These are phyloP conservation scores for Atlantisia rogersi DNA, from an alignment of 2,113 vertebrate genomes.

Conservation along the genomic window DNA sequence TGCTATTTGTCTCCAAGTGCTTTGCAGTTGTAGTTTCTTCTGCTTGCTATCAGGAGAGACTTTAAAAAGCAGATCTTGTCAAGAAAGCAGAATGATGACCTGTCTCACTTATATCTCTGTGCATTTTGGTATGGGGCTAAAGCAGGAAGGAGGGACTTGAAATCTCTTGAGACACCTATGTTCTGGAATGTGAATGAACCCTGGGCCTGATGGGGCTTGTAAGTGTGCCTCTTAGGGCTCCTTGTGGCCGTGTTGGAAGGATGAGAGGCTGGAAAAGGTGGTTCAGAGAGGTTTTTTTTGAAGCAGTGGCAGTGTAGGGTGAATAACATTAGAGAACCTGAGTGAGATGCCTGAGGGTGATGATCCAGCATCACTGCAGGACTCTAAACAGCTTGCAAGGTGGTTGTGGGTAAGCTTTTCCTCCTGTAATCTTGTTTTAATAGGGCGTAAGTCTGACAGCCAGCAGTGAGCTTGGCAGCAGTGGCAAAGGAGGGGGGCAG, in stretches of 20 bases:
- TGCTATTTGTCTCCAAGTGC: slow-evolving; percentile 23
- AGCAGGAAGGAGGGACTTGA: neutral
- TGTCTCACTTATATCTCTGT: neutral
- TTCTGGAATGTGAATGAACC: neutral
- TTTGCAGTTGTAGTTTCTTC: slow-evolving; percentile 1
- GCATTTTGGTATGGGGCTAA: neutral
- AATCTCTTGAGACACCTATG: rapidly evolving
- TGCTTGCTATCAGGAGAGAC: neutral
- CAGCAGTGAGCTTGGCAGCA: slow-evolving; percentile 3
- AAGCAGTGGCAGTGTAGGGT: neutral
- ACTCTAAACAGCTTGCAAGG: neutral
- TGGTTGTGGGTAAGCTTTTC: neutral
- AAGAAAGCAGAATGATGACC: slow-evolving; percentile 26
- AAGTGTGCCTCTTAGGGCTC: neutral
- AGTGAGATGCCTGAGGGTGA: neutral
- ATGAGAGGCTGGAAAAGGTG: neutral
- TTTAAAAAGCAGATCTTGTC: slow-evolving; percentile 25
- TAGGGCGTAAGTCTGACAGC: neutral
- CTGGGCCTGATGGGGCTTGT: neutral
- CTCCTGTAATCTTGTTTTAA: slow-evolving; percentile 16
- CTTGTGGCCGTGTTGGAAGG: neutral
- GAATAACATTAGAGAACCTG: neutral
- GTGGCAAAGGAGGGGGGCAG: neutral
- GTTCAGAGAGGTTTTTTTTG: neutral
- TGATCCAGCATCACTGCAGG: neutral